These are phyloP conservation scores for Herpetotheres cachinnans DNA, from an alignment of 2,113 vertebrate genomes.

Conservation along the genomic window DNA sequence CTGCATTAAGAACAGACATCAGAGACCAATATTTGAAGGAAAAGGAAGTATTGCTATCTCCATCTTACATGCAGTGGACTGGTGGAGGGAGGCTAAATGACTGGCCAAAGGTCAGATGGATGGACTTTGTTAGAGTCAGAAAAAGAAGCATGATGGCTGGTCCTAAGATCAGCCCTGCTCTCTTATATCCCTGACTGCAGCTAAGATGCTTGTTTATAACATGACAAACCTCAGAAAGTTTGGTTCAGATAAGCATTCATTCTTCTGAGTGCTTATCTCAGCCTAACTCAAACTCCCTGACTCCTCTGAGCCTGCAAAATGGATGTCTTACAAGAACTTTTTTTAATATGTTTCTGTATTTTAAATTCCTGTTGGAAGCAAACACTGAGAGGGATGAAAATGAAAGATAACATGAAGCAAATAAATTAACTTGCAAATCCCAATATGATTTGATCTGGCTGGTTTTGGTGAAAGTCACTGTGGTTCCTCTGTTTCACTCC, in stretches of 20 bases:
- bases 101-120: not conserved
- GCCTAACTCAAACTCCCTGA: not conserved
- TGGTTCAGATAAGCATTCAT: conserved; percentile 5
- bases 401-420: not conserved
- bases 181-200: not conserved
- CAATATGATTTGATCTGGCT: not conserved
- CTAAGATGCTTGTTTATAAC: not conserved
- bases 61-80: not conserved
- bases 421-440: not conserved
- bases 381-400: not conserved
- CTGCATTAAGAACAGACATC: not conserved
- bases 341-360: not conserved
- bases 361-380: not conserved
- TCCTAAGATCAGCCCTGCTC: not conserved
- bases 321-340: not conserved
- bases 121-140: not conserved
- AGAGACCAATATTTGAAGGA: not conserved
- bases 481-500: not conserved
- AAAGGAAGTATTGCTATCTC: not conserved
- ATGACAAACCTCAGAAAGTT: not conserved
- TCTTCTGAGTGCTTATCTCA: conserved; percentile 22
- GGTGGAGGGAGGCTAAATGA: not conserved
- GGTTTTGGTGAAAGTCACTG: not conserved
- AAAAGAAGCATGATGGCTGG: not conserved
- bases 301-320: not conserved